Evolutionary conservation across 1,140 invertebrate species (phyloP), one percentile per base, ranked within the genome.

Genomic region (Ips typographus): DNA sequence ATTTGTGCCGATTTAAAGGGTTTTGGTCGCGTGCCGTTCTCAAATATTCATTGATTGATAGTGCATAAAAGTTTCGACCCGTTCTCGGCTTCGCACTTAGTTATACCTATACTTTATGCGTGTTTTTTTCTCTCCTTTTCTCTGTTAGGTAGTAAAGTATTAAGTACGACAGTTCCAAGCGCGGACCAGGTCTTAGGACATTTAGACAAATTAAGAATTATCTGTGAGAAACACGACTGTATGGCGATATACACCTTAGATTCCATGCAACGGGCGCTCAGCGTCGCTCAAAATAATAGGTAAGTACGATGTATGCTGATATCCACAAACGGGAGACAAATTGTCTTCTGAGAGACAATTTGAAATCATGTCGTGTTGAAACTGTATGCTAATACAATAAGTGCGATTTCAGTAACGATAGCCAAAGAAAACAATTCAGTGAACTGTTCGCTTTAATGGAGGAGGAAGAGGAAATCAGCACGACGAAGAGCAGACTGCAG

Each of bases 371-470:
- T 22, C 22, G 22, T 22, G 22, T 22, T 22, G 22, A 22, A 22
- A 22, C 22, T 22, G 22, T 22, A 22, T 22, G 22, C 22, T 22
- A 22, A 55, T 55, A 5, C 5, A 55, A 7, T 55, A 22, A 7
- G 5, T 22, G 1, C 1, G 6, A 55, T 64, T 64, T 40, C 41
- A 91, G 93, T 78, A 94, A 84, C 77, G 94, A 96, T 79, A 87
- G 87, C 66, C 85, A 91, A 74, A 90, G 95, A 84, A 93, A 92
- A 82, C 93, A 92, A 82, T 98, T 93, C 79, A 90, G 91, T 79
- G 94, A 97, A 77, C 84, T 98, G 65, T 94, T 98, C 81, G 90
- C 93, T 0, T 84, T 98, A 72, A 92, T 94, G 4, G 95, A 95
- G 80, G 90, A 94, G 71, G 94, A 94, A 69, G 94, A 96, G 78